phyloP scores from a whole-genome alignment of 2,113 vertebrate species.

The Pluvianellus socialis region DNA sequence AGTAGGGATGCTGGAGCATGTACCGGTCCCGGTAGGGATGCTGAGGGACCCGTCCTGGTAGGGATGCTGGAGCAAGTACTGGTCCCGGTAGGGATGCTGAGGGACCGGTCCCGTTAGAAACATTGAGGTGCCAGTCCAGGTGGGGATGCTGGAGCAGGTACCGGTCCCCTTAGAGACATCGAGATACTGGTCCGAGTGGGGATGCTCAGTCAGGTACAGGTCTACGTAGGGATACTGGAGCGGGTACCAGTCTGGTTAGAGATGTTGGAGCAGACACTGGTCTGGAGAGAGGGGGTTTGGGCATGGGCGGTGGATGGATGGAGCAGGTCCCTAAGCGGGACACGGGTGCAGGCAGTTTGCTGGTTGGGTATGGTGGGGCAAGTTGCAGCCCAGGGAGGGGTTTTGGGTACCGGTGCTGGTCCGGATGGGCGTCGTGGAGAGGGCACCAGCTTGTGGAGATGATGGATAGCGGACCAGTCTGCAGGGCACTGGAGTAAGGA shows the following conservation, averaged over 20 bases:
- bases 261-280: neutral
- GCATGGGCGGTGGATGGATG: rapidly evolving
- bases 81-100: neutral
- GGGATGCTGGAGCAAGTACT: neutral
- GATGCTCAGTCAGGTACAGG: neutral
- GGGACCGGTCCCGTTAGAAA: neutral
- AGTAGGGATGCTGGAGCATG: neutral
- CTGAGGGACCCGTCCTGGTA: neutral
- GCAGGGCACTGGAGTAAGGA: neutral
- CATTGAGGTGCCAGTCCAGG: too few species aligned
- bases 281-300: neutral
- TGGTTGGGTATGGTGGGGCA: neutral
- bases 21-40: neutral
- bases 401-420: neutral
- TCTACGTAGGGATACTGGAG: neutral
- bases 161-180: neutral
- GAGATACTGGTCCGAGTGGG: neutral
- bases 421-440: neutral
- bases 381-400: neutral
- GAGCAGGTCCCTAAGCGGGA: neutral
- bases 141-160: neutral
- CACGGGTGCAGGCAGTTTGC: neutral
- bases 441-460: neutral
- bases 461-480: neutral
- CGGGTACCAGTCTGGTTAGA: neutral